Base-by-base conservation (phyloP, 2,888 invertebrate genomes). In the Melipona bicolor region DNA sequence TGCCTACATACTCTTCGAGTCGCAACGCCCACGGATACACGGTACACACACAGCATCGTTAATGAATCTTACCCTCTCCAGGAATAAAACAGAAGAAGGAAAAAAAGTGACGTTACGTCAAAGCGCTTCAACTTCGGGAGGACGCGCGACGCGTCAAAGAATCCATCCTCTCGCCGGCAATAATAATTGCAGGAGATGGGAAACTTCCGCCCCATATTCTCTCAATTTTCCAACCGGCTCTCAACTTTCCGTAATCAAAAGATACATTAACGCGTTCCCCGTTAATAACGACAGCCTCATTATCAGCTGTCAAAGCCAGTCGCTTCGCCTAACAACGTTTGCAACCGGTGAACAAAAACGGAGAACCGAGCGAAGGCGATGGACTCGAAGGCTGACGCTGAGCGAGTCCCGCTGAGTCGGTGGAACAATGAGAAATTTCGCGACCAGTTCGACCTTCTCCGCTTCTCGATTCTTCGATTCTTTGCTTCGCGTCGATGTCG, bases 211-310 rank as follows among this genome's bases (percentile, higher is more conserved):
- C 24, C 64, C 5, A 32, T 68, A 27, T 49, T 27, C 32, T 69
- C n/a, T 43, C 43, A 43, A 21, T 32, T 69, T 54, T 69, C 32
- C 27, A 69, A 27, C 13, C 6, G 19, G 5, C 15, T 43, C 61
- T 4, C 19, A 27, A 19, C 32, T n/a, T 43, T 43, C 27, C 49
- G 49, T 56, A 61, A 72, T 72, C 72, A 61, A 61, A 61, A 43
- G 61, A 27, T 61, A 24, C 32, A 24, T 32, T 61, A 61, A 61
- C 27, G 27, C 72, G 72, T 21, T 72, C 27, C 6, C 49, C 19
- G 27, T 72, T 72, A 72, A 49, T 73, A 73, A 73, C 49, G 62
- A 27, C 68, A 32, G 68, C 43, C 62, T 62, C 24, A 32, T 73
- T 73, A 73, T 73, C 73, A 50, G 3, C 27, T 73, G 21, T n/a